Conservation (phyloP, 2,113 vertebrate species). For the Actenoides hombroni region DNA sequence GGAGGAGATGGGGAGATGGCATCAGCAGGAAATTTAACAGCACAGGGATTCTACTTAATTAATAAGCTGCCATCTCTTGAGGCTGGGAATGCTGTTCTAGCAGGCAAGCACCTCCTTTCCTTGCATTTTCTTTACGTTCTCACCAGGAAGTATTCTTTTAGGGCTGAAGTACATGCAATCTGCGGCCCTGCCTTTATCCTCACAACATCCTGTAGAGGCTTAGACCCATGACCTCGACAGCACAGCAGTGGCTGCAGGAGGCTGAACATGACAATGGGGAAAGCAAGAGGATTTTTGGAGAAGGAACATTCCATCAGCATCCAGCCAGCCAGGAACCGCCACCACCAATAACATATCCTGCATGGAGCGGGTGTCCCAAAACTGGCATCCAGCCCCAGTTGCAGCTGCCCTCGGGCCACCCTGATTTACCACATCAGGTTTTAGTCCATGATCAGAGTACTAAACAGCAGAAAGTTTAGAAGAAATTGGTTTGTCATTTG, state of each 20-base stretch:
- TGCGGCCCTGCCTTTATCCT: background rate
- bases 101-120: background rate
- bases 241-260: background rate
- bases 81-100: background rate
- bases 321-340: background rate
- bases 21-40: too few species aligned
- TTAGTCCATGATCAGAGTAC: background rate
- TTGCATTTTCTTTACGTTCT: background rate
- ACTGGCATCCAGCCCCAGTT: background rate
- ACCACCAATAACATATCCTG: background rate
- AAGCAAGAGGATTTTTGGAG: background rate
- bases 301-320: background rate
- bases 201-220: background rate
- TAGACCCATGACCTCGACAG: background rate
- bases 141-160: background rate
- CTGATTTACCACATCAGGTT: background rate
- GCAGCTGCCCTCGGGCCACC: background rate
- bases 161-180: background rate
- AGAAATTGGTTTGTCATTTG: background rate
- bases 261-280: rapidly evolving
- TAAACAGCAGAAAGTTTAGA: background rate
- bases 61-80: background rate
- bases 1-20: background rate
- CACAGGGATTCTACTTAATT: too few species aligned
- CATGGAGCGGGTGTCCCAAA: background rate